Conservation (phyloP, 2,113 vertebrate genomes). For the Trogon surrucura region DNA sequence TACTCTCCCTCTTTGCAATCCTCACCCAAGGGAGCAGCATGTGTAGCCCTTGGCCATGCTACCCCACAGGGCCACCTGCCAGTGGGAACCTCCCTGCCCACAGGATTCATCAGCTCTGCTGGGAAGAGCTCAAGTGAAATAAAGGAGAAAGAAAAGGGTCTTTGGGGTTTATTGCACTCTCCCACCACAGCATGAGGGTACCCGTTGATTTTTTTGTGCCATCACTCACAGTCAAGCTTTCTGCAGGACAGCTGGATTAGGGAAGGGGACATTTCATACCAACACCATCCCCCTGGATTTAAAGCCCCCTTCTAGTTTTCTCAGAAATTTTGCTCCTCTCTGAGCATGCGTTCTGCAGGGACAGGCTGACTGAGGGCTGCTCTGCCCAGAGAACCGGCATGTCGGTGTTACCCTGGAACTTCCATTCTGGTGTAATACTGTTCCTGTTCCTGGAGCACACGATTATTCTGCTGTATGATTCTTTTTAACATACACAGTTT, state of each 20-base stretch:
- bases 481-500: not conserved
- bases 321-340: not conserved
- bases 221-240: not conserved
- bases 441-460: not conserved
- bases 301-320: not conserved
- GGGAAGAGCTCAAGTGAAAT: not conserved
- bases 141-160: not conserved
- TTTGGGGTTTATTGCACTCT: not conserved
- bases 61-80: not conserved
- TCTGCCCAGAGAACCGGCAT: not conserved
- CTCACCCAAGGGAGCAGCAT: not conserved
- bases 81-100: accelerated
- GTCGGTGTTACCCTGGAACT: not conserved
- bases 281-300: not conserved
- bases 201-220: not conserved
- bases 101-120: not conserved
- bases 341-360: not conserved
- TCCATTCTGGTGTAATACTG: not conserved
- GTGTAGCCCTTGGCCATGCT: accelerated
- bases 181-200: not conserved
- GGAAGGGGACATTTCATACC: not conserved
- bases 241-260: not conserved
- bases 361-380: not conserved
- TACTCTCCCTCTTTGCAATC: not conserved
- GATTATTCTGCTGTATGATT: not conserved